Evolutionary conservation across 1,140 invertebrate genomes (phyloP), one percentile per base, ranked within the genome.

Genomic region (Pseudomyrmex pallidus): DNA sequence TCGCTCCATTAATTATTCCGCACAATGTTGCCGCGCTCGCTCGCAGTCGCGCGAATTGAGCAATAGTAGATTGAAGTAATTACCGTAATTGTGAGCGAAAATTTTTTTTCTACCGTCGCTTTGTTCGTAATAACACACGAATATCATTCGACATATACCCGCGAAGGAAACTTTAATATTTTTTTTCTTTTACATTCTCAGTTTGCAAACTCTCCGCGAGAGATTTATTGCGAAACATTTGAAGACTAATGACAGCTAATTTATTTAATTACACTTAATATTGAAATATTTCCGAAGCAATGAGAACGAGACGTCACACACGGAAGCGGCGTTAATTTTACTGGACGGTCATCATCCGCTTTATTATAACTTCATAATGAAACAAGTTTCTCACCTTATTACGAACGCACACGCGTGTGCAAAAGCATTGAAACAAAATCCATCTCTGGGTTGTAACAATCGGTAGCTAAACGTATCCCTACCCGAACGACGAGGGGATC

Each of bases 1-100:
- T 54, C 46, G 17, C 12, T 13, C 67, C 50, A 67, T 85, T 54
- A 57, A 70, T 85, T 84, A 85, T 63, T 77, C 35, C 35, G 17
- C 4, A 4, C 20, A 52, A 54, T 22, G 56, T 59, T 74, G 9
- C 56, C 5, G 35, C 46, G 62, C 10, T 25, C 13, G 17, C 46
- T 68, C 50, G 63, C 2, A 2, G 20, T 12, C 35, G n/a, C 35
- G 35, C 35, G 7, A 64, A 74, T 83, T 67, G 66, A 85, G 56
- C 12, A 20, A 83, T 35, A 73, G 22, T 73, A 44, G 10, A 50
- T 56, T 13, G 13, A 22, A 62, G 52, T 84, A 85, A 84, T 84
- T 59, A 84, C 13, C 1, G 5, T 56, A 48, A 85, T 85, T 76
- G 22, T 46, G 46, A 12, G 48, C 25, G 12, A 74, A 76, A 73